These are phyloP conservation scores for Aleiodes leptofemur DNA, from an alignment of 2,888 invertebrate genomes.

Conservation along the genomic window DNA sequence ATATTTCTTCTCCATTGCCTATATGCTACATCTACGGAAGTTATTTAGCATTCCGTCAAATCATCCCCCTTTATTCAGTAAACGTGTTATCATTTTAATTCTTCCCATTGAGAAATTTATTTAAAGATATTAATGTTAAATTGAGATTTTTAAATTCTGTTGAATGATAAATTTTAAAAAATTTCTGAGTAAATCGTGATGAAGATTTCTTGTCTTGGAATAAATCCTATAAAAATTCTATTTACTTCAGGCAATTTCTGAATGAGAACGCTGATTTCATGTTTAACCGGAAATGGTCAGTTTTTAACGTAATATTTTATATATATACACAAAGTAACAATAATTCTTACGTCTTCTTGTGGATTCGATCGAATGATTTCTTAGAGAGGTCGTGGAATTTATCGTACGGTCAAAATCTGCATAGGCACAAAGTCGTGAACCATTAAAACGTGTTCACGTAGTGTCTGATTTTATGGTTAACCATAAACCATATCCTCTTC, in stretches of 20 bases:
- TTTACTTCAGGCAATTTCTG: not conserved
- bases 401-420: conserved; percentile 70
- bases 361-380: conserved; percentile 29
- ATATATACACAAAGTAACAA: conserved; percentile 8
- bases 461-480: conserved; percentile 53
- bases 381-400: conserved; percentile 62
- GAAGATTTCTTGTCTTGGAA: too few species aligned
- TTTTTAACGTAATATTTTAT: conserved; percentile 24
- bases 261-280: not conserved
- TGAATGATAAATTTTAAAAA: too few species aligned
- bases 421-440: conserved; percentile 70
- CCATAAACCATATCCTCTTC: conserved; percentile 56
- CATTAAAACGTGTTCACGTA: conserved; percentile 62
- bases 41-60: conserved; percentile 2
- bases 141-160: too few species aligned
- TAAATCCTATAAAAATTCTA: not conserved
- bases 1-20: not conserved
- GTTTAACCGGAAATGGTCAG: conserved; percentile 19
- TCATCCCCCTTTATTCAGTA: not conserved
- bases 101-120: too few species aligned
- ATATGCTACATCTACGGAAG: conserved; percentile 3
- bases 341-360: conserved; percentile 6
- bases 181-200: too few species aligned
- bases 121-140: too few species aligned
- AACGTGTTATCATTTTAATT: too few species aligned